These are phyloP conservation scores for Sweltsa coloradensis DNA, from an alignment of 1,140 invertebrate species.

Conservation along the genomic window DNA sequence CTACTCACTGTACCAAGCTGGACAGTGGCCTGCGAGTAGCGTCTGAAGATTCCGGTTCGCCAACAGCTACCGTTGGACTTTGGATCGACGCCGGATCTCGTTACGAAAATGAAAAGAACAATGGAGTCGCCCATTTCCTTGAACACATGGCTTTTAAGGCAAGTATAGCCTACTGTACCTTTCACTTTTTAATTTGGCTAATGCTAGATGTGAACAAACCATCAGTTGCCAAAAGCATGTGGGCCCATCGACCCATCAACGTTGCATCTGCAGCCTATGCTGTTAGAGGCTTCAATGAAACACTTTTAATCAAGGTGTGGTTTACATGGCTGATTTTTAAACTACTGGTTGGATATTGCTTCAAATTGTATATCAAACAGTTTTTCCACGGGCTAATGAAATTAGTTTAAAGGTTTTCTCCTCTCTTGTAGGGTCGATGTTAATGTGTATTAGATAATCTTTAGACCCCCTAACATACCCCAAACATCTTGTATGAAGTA, in stretches of 20 bases:
- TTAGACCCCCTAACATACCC: not conserved
- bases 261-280: not conserved
- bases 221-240: no score
- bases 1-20: slow-evolving; percentile 76
- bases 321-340: no score
- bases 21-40: slow-evolving; percentile 88
- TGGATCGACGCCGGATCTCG: slow-evolving; percentile 63
- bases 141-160: slow-evolving; percentile 73
- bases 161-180: no score
- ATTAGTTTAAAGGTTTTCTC: no score
- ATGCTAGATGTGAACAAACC: no score
- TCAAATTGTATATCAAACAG: no score
- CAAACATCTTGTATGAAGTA: no score
- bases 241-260: no score
- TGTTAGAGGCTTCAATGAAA: not conserved
- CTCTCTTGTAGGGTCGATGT: no score
- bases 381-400: no score
- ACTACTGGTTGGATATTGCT: no score
- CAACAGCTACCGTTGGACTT: slow-evolving; percentile 58
- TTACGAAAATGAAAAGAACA: slow-evolving; percentile 53
- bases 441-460: not conserved
- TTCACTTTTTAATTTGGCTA: no score
- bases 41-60: slow-evolving; percentile 86
- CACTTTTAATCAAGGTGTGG: not conserved
- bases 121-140: slow-evolving; percentile 65